Evolutionary conservation across 2,797 vertebrate species (phyloP).

Genomic region (Brotula barbata): DNA sequence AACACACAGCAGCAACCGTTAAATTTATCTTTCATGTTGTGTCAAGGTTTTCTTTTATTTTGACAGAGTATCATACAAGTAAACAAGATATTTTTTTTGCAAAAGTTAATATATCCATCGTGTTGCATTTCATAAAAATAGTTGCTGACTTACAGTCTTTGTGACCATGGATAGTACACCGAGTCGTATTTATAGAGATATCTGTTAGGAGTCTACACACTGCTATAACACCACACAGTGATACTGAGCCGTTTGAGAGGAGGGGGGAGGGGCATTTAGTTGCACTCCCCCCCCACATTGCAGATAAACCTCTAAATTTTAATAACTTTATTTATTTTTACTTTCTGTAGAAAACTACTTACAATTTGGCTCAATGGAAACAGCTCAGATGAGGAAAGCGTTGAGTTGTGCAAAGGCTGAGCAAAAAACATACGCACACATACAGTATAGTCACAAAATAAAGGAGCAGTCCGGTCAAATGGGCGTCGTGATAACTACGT

Average conservation of each 20-base stretch:
- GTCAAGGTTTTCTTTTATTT: conserved; percentile 87
- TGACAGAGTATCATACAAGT: conserved; percentile 99
- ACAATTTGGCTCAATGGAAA: conserved; percentile 80
- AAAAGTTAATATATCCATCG: conserved; percentile 99
- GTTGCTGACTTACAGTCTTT: conserved; percentile 98
- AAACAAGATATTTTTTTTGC: conserved; percentile 88
- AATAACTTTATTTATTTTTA: conserved; percentile 14
- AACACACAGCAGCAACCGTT: conserved; percentile 41
- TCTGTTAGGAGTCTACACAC: conserved; percentile 94
- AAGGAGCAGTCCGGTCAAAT: conserved; percentile 34
- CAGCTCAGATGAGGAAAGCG: conserved; percentile 81
- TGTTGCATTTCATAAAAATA: conserved; percentile 99
- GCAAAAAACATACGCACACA: conserved; percentile 70
- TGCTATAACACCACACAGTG: conserved; percentile 95
- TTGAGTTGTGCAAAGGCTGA: conserved; percentile 83
- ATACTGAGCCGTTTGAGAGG: conserved; percentile 86
- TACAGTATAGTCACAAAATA: conserved; percentile 75
- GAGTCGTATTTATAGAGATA: conserved; percentile 96
- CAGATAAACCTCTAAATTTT: conserved; percentile 7
- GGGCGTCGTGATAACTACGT: conserved; percentile 1
- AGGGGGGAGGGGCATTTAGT: conserved; percentile 52
- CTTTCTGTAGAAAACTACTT: conserved; percentile 74
- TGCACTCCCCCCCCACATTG: conserved; percentile 32
- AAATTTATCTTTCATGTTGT: conserved; percentile 62
- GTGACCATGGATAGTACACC: conserved; percentile 97